Conservation (phyloP, 2,797 vertebrate genomes). For the Schizothorax lantsangensis region DNA sequence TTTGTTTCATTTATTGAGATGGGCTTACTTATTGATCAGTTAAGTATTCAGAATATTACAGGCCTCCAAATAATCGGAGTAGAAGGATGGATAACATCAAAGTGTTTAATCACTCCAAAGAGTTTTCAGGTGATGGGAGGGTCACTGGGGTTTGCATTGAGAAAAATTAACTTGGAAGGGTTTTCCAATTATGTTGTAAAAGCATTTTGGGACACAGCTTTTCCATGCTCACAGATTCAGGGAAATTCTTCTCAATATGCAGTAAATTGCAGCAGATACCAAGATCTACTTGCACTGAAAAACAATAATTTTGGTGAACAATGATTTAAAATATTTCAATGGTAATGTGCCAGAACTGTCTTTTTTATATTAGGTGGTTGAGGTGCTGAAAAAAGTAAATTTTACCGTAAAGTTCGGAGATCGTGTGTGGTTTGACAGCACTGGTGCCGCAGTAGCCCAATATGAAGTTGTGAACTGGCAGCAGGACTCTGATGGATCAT, state of each 20-base stretch:
- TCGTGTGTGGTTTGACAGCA: slow-evolving; percentile 76
- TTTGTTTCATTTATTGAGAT: slow-evolving; percentile 77
- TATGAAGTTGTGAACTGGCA: slow-evolving; percentile 82
- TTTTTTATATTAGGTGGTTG: slow-evolving; percentile 65
- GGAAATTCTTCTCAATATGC: neutral
- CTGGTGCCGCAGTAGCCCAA: slow-evolving; percentile 70
- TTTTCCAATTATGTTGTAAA: slow-evolving; percentile 70
- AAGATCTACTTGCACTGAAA: slow-evolving; percentile 66
- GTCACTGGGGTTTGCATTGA: slow-evolving; percentile 75
- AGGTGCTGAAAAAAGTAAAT: slow-evolving; percentile 73
- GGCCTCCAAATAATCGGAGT: slow-evolving; percentile 78
- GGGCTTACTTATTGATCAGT: slow-evolving; percentile 72
- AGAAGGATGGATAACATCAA: slow-evolving; percentile 78
- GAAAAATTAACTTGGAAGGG: slow-evolving; percentile 71
- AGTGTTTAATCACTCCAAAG: slow-evolving; percentile 73
- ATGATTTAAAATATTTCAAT: neutral
- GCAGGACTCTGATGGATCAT: slow-evolving; percentile 61
- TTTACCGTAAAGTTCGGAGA: slow-evolving; percentile 73
- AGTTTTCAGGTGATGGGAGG: slow-evolving; percentile 74
- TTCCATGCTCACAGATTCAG: slow-evolving; percentile 61
- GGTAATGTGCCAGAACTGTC: neutral
- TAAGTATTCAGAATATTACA: slow-evolving; percentile 72
- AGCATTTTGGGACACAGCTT: slow-evolving; percentile 73
- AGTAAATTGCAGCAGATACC: slow-evolving; percentile 61
- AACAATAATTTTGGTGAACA: neutral